These are phyloP conservation scores for Vireo griseus DNA, from an alignment of 2,797 vertebrate species.

Conservation along the genomic window DNA sequence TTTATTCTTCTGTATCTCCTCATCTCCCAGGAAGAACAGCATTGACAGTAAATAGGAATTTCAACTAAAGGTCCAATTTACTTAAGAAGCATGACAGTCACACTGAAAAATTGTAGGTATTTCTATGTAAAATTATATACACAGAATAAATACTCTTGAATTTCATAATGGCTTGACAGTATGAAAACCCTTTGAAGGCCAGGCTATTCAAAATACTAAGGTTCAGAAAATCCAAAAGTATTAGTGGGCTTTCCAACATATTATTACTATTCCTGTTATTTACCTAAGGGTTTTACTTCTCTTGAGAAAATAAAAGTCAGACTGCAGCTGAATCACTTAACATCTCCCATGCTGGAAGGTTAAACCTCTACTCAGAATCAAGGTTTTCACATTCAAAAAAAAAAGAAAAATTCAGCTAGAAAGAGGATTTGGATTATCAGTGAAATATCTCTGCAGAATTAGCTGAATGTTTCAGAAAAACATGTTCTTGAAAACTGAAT, in stretches of 20 bases:
- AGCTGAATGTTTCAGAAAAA: neutral
- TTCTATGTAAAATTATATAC: neutral
- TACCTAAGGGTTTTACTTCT: neutral
- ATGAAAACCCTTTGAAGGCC: neutral
- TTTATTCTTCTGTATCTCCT: neutral
- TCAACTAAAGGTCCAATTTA: neutral
- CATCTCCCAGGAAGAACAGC: neutral
- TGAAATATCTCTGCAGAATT: neutral
- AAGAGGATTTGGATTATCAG: neutral
- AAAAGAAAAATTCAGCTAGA: neutral
- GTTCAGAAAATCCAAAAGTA: neutral
- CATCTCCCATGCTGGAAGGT: neutral
- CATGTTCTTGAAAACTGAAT: neutral
- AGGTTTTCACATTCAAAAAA: neutral
- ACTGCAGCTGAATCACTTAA: neutral
- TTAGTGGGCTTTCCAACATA: neutral
- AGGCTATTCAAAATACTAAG: conserved; percentile 20
- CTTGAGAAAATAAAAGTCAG: conserved; percentile 9
- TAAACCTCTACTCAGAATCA: neutral
- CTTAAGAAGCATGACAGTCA: neutral
- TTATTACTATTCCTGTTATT: conserved; percentile 35
- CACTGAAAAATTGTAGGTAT: neutral
- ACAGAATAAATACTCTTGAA: neutral
- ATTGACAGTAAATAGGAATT: neutral
- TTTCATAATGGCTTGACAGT: neutral